phyloP scores from a whole-genome alignment of 1,140 invertebrate genomes.

The Chelonus insularis region DNA sequence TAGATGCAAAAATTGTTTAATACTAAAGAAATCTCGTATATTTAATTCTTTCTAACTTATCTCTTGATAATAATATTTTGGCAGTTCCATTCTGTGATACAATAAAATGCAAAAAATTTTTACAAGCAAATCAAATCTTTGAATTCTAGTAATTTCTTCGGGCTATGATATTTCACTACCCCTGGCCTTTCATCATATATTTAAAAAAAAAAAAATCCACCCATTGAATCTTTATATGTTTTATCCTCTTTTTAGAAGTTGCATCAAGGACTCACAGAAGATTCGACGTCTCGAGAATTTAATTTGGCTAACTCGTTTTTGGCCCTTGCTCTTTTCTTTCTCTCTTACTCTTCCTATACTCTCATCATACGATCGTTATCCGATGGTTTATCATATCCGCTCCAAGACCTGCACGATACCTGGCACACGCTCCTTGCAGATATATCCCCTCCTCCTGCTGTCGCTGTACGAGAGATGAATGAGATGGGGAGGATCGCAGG shows the following conservation, averaged over 20 bases:
- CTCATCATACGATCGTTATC: conserved; percentile 47
- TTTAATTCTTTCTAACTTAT: too few species aligned
- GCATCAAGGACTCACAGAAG: conserved; percentile 10
- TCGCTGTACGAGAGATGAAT: conserved; percentile 13
- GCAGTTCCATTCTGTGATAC: too few species aligned
- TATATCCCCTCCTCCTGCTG: neutral
- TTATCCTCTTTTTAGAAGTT: conserved; percentile 6
- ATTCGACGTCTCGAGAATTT: conserved; percentile 40
- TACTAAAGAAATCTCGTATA: too few species aligned
- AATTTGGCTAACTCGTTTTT: conserved; percentile 40
- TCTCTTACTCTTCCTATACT: conserved; percentile 1
- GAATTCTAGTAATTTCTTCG: too few species aligned
- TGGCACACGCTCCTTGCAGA: conserved; percentile 21
- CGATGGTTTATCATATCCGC: conserved; percentile 55
- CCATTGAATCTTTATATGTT: conserved; percentile 32
- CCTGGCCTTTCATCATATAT: neutral
- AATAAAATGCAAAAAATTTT: too few species aligned
- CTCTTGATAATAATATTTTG: too few species aligned
- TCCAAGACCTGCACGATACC: conserved; percentile 30
- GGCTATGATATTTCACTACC: too few species aligned
- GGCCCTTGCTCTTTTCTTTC: conserved; percentile 34
- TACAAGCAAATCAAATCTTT: too few species aligned
- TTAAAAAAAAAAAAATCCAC: neutral
- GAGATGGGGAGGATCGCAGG: conserved; percentile 11
- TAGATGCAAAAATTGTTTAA: too few species aligned